Percentiles rank a stretch among this genome's conserved stretches.
Conservation (phyloP, 2,113 vertebrate genomes). For the Corynorhinus townsendii region DNA sequence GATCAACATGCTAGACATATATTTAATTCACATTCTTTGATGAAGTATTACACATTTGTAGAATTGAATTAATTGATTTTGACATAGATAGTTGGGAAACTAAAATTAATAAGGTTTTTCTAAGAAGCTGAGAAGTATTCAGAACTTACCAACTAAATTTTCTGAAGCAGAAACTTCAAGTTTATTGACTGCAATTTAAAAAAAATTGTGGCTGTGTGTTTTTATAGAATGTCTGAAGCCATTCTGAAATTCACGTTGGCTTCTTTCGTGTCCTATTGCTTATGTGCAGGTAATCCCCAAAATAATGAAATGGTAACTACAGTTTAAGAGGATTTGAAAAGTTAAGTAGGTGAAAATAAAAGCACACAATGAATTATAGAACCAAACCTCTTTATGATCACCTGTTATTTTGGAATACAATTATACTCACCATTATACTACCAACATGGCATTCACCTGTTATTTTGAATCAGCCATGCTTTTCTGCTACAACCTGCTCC, state of each 20-base stretch:
- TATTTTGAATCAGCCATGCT: neutral
- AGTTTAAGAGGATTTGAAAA: neutral
- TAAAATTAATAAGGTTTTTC: neutral
- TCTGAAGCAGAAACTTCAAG: neutral
- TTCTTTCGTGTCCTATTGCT: neutral
- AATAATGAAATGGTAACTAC: neutral
- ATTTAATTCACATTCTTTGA: neutral
- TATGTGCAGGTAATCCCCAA: neutral
- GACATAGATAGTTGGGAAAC: neutral
- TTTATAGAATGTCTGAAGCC: neutral
- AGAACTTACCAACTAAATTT: neutral
- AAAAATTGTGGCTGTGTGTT: neutral
- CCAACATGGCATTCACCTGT: neutral
- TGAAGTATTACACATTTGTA: neutral
- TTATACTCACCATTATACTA: slow-evolving; percentile 81
- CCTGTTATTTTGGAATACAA: slow-evolving; percentile 75
- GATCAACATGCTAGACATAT: neutral
- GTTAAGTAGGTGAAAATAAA: neutral
- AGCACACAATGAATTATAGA: neutral
- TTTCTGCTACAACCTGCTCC: neutral
- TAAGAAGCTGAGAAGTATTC: neutral
- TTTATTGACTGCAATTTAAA: neutral
- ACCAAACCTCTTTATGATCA: neutral
- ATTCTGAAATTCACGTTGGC: neutral
- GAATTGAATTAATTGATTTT: neutral